Conservation (phyloP, 2,888 invertebrate genomes). For the Tetanocera ferruginea region DNA sequence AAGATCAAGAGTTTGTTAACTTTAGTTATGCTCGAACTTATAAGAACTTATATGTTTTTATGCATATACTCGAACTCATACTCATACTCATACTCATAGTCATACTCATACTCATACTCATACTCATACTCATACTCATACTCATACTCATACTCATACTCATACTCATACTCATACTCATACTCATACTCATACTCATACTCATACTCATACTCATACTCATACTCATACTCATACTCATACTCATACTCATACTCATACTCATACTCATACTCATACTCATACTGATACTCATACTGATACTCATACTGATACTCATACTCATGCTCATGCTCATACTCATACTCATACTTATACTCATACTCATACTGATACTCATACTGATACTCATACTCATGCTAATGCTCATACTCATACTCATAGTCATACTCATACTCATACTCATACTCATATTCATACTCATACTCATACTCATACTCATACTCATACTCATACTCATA, state of each 20-base stretch:
- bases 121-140: neutral
- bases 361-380: neutral
- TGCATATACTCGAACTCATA: too few species aligned
- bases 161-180: neutral
- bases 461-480: neutral
- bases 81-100: too few species aligned
- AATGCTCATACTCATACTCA: neutral
- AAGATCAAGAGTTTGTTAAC: too few species aligned
- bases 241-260: neutral
- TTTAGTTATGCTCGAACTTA: too few species aligned
- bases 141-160: neutral
- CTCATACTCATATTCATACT: neutral
- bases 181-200: neutral
- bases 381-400: neutral
- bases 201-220: neutral
- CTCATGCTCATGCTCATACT: neutral
- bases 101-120: too few species aligned
- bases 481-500: slow-evolving; percentile 1
- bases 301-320: neutral
- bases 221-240: neutral
- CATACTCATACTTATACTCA: neutral
- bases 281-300: neutral
- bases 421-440: neutral
- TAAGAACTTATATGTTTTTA: too few species aligned
- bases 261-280: neutral